These are phyloP conservation scores for Pogonocichla stellata DNA, from an alignment of 2,113 vertebrate genomes.

Conservation along the genomic window DNA sequence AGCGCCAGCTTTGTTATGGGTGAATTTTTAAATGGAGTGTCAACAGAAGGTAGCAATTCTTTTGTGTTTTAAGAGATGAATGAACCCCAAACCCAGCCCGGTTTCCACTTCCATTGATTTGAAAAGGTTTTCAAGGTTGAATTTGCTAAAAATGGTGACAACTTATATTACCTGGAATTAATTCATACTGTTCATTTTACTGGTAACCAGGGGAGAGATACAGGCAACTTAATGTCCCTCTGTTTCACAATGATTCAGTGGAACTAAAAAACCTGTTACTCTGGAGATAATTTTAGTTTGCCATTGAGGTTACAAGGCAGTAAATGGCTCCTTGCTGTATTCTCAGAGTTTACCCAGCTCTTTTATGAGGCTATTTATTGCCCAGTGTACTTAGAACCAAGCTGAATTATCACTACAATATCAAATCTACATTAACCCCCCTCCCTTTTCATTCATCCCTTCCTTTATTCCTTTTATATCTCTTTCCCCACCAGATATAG, in stretches of 20 bases:
- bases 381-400: slow-evolving; percentile 35
- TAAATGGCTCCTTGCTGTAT: slow-evolving; percentile 64
- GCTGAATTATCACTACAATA: slow-evolving; percentile 50
- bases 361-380: slow-evolving; percentile 66
- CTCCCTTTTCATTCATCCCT: slow-evolving; percentile 17
- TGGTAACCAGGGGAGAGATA: slow-evolving; percentile 67
- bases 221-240: slow-evolving; percentile 49
- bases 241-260: slow-evolving; percentile 65
- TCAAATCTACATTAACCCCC: background rate
- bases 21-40: background rate
- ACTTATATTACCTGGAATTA: slow-evolving; percentile 30
- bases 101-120: background rate
- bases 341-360: slow-evolving; percentile 49
- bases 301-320: slow-evolving; percentile 61
- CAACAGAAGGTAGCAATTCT: background rate
- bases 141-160: slow-evolving; percentile 25
- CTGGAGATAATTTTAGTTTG: slow-evolving; percentile 75
- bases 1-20: background rate
- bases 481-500: background rate
- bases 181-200: slow-evolving; percentile 55
- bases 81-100: background rate
- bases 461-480: slow-evolving; percentile 30
- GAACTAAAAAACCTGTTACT: slow-evolving; percentile 70
- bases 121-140: slow-evolving; percentile 39
- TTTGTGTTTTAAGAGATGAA: background rate